phyloP scores from a whole-genome alignment of 2,888 invertebrate genomes.

The Hypsopygia costalis region DNA sequence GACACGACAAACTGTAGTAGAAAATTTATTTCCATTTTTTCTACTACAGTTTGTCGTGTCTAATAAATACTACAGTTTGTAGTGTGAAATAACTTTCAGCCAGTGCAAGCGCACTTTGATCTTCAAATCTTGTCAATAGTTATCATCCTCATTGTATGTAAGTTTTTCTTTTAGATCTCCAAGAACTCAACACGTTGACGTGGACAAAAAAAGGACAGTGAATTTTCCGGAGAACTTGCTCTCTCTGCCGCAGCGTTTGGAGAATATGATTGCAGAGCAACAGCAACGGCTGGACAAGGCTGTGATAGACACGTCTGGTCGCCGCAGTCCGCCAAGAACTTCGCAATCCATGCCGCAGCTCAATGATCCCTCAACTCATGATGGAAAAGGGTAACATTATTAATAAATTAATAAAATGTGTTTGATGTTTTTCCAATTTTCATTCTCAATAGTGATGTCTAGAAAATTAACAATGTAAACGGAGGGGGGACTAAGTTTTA shows the following conservation, averaged over 20 bases:
- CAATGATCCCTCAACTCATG: constrained; percentile 32
- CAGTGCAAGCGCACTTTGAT: too few species aligned
- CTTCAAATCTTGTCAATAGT: too few species aligned
- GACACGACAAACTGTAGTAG: too few species aligned
- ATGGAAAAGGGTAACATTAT: constrained; percentile 33
- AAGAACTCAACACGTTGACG: constrained; percentile 27
- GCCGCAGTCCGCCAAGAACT: constrained; percentile 38
- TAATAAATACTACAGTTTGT: too few species aligned
- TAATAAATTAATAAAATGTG: too few species aligned
- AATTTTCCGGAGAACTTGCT: constrained; percentile 55
- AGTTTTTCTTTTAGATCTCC: constrained; percentile 32
- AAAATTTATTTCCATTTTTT: too few species aligned
- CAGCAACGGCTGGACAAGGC: constrained; percentile 47
- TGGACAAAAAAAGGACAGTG: constrained; percentile 51
- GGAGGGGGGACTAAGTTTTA: too few species aligned
- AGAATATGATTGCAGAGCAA: constrained; percentile 51
- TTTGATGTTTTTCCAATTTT: too few species aligned
- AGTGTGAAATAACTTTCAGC: too few species aligned
- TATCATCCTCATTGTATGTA: background rate
- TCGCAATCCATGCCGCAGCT: constrained; percentile 58
- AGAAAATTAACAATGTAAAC: too few species aligned
- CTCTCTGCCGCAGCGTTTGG: constrained; percentile 54
- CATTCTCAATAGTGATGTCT: too few species aligned
- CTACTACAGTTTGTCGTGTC: too few species aligned
- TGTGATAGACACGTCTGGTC: constrained; percentile 48